Base-by-base conservation (phyloP, 2,113 vertebrate genomes). In the Prochilodus magdalenae region DNA sequence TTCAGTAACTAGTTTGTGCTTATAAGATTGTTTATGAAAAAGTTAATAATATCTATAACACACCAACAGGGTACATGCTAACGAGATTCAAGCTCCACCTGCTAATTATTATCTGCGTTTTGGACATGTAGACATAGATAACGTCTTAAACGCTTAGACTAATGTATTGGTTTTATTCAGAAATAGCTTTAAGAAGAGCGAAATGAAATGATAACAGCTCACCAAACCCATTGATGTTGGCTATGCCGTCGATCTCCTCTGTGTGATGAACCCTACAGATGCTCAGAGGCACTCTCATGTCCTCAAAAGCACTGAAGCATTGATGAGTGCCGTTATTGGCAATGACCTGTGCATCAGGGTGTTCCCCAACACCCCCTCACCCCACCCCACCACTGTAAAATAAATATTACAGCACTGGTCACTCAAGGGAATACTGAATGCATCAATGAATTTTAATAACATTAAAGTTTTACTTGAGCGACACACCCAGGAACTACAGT, bases 151-250 rank as follows among this genome's bases (percentile, higher is more conserved):
- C 8, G 5, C 4, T 3, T 29, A 7, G 3, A 55, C 18, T 55
- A 22, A 65, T 65, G 62, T 29, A 30, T 44, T 44, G 36, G 8
- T 44, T n/a, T 67, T 30, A 65, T 66, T 66, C 26, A 76, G 12
- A 49, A 24, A 33, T 8, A 40, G 22, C 24, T 57, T 40, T 62
- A 12, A 71, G 15, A 47, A 55, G 30, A 73, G 29, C 7, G 33
- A 57, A 49, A 20, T 49, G 69, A 72, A 63, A 44, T 14, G 8
- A 0, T 12, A 83, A 66, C 33, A 57, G 33, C 84, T 80, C 82
- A 88, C 87, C 87, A 84, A 73, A 53, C 87, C 87, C 87, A 88
- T 88, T 80, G 69, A 60, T 65, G 77, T 62, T 53, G 5, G 47
- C 36, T 33, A 26, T n/a, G 22, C 18, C 5, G 51, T 75, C 2